phyloP scores from a whole-genome alignment of 2,797 vertebrate species.

The Trachops cirrhosus region DNA sequence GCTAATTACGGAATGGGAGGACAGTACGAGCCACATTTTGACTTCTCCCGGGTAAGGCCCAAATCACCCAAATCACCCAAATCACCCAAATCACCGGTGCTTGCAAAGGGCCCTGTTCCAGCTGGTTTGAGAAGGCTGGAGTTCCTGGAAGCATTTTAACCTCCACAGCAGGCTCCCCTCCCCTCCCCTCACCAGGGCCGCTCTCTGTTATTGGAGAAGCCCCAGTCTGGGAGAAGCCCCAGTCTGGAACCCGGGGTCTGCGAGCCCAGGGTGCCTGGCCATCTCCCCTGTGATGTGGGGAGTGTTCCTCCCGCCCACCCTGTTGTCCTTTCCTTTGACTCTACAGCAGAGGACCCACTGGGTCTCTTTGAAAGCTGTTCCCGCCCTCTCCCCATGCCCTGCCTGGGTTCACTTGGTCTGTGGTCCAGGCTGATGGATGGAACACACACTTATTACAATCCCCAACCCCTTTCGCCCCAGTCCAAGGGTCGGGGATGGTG shows the following conservation, averaged over 20 bases:
- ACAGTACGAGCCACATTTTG: conserved; percentile 98
- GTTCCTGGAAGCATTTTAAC: not conserved
- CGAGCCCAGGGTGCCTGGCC: not conserved
- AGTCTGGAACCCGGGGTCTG: not conserved
- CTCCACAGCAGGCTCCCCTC: not conserved
- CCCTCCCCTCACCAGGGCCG: not conserved
- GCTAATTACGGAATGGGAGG: conserved; percentile 99
- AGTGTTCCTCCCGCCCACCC: not conserved
- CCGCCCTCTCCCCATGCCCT: not conserved
- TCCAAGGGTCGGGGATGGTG: not conserved
- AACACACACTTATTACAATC: accelerated
- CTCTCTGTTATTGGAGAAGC: not conserved
- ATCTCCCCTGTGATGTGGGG: not conserved
- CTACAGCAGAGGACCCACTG: not conserved
- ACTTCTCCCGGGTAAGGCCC: conserved; percentile 96
- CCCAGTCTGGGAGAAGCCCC: not conserved
- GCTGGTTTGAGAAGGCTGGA: not conserved
- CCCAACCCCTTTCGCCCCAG: not conserved
- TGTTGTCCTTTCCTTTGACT: not conserved
- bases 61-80: accelerated
- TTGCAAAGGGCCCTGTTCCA: not conserved
- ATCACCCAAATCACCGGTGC: accelerated
- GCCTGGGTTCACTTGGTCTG: not conserved
- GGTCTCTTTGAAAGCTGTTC: not conserved
- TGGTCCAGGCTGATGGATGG: not conserved